Conservation (phyloP, 2,797 vertebrate species). For the Xiphorhynchus erythropygius region DNA sequence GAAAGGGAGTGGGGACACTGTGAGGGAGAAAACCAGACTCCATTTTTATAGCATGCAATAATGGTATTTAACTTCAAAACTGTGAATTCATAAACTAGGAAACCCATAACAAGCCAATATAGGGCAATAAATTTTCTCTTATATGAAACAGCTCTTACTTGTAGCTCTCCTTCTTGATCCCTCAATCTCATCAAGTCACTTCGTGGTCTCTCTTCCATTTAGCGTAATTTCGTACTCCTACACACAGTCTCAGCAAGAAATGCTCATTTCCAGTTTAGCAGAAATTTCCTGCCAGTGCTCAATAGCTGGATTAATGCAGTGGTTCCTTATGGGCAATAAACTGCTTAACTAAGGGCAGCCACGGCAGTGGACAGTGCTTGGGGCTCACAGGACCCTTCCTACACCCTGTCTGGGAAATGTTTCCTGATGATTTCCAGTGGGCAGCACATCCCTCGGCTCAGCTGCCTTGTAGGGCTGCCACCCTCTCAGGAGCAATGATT, state of each 20-base stretch:
- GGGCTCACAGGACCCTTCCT: neutral
- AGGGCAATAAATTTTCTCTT: no score
- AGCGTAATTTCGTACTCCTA: no score
- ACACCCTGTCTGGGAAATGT: neutral
- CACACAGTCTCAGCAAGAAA: neutral
- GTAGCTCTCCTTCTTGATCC: no score
- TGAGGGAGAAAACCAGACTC: no score
- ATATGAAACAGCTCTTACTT: no score
- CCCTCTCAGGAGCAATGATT: neutral
- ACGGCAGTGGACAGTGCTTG: fast-evolving
- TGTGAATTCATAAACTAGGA: no score
- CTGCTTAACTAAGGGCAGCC: neutral
- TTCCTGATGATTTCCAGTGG: neutral
- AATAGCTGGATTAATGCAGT: neutral
- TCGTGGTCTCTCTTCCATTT: no score
- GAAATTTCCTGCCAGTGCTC: neutral
- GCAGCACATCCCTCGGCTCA: fast-evolving
- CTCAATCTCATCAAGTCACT: no score
- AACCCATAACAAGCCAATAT: no score
- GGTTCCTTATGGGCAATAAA: neutral
- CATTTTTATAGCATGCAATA: no score
- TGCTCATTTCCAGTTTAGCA: neutral
- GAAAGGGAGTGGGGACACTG: no score
- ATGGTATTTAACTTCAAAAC: no score
- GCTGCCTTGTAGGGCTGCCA: neutral